Evolutionary conservation across 1,140 invertebrate species (phyloP), one percentile per base, ranked within the genome.

Genomic region (Meteorus sp.): DNA sequence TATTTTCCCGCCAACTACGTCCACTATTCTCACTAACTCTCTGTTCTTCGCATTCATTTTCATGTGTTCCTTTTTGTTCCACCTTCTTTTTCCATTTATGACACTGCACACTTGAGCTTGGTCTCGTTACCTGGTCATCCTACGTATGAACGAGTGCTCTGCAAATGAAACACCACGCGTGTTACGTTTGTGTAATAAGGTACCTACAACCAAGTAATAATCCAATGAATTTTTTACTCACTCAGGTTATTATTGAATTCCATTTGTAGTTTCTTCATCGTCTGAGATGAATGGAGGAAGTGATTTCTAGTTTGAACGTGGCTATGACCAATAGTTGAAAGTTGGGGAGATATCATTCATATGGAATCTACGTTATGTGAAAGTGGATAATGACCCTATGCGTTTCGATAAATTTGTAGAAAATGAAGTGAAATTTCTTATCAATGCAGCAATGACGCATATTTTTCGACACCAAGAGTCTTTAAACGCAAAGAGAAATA

Each of bases 121-220:
- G 48, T 55, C 54, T 62, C 56, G 60, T 58, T 62, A 58, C 51
- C 51, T 51, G 56, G 60, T 62, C 60, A 62, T 62, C 51, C 43
- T 56, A 53, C 53, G 50, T 50, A 53, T 39, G 43, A n/a, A 4
- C 3, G 8, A 39, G 19, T 50, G 22, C 27, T 31, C 50, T 27
- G n/a, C 33, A 54, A 59, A 62, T 62, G 54, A 54, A 62, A 62
- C 41, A 51, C n/a, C n/a, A n/a, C 53, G 37, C 41, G 48, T 51
- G 58, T 62, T 57, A 62, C 51, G 22, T 44, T 39, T 22, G 25
- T 59, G 56, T 62, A 58, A 62, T 58, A 58, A 58, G 56, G 43
- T 15, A 15, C 45, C 33, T 55, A 44, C n/a, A n/a, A n/a, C n/a
- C n/a, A 37, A 58, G 50, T 55, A 58, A 55, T 33, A 59, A 62